Base-by-base conservation (phyloP, 2,113 vertebrate genomes). In the Archilochus colubris region DNA sequence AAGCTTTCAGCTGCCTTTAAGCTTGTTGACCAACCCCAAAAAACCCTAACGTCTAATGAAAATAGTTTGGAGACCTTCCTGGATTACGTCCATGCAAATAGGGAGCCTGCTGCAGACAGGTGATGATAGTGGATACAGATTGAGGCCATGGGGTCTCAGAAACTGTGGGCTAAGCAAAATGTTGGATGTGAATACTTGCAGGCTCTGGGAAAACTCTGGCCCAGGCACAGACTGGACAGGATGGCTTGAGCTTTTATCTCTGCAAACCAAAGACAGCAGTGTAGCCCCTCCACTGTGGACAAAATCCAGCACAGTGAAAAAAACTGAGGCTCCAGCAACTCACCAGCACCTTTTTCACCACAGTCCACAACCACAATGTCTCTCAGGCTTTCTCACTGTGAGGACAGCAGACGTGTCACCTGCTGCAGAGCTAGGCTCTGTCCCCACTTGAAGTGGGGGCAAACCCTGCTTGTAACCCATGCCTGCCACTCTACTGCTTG, bases 41-140 rank as follows among this genome's bases (percentile, higher is more conserved):
- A 28, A 76, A 74, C 31, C 40, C 67, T 94, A 74, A 85, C 25
- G 51, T 86, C 28, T 51, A 91, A 90, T 38, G 89, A 93, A 94
- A 89, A 69, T 38, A 62, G 10, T 76, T 91, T 46, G 63, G 72
- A 94, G 33, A 51, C 38, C 28, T 78, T 82, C 51, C 72, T 86
- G 54, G 50, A 53, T 48, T 68, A 31, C 50, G 64, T 69, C 63
- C 0, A 1, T 86, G 43, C 51, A 77, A 70, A 67, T 17, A n/a
- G 28, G 18, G 46, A 82, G 38, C 61, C 67, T 76, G 63, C 59
- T 95, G 68, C 36, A 69, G n/a, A 16, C 57, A 75, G 76, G 19
- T 48, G 2, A 61, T 77, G 33, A 51, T 87, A 72, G 44, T 0
- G 22, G 50, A 63, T 67, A 78, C 43, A 36, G 66, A 93, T 86